Evolutionary conservation across 2,113 vertebrate species (phyloP).

Genomic region (Pan paniscus): DNA sequence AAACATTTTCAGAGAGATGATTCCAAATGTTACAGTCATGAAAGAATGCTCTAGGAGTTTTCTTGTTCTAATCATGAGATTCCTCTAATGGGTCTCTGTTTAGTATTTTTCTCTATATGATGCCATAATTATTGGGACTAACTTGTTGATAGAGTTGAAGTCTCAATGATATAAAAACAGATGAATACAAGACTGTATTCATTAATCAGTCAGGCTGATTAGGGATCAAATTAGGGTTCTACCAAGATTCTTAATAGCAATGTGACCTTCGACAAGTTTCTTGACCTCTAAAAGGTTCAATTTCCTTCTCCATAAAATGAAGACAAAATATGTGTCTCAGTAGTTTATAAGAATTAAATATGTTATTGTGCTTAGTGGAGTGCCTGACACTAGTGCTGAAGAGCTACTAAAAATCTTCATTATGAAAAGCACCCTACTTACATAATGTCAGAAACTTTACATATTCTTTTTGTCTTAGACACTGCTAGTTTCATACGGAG

Average conservation of each 20-base stretch:
- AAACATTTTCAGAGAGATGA: neutral
- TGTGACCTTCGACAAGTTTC: neutral
- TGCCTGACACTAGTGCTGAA: neutral
- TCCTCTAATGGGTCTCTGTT: neutral
- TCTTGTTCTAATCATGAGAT: neutral
- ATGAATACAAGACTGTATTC: neutral
- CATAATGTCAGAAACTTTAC: neutral
- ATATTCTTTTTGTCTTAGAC: neutral
- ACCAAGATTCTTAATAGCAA: neutral
- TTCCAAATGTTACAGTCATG: neutral
- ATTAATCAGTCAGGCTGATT: neutral
- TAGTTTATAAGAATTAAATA: neutral
- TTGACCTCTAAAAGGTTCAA: neutral
- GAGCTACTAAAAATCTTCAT: neutral
- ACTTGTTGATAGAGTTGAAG: neutral
- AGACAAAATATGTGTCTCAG: neutral
- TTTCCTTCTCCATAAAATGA: neutral
- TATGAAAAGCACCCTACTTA: neutral
- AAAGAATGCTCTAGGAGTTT: neutral
- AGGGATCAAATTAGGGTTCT: neutral
- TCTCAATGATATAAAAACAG: neutral
- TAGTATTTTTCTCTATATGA: neutral
- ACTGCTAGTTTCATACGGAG: neutral
- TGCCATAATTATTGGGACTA: neutral
- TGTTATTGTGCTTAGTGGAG: neutral